Base-by-base conservation (phyloP, 2,797 vertebrate species). In the Leptatherina wallacei region DNA sequence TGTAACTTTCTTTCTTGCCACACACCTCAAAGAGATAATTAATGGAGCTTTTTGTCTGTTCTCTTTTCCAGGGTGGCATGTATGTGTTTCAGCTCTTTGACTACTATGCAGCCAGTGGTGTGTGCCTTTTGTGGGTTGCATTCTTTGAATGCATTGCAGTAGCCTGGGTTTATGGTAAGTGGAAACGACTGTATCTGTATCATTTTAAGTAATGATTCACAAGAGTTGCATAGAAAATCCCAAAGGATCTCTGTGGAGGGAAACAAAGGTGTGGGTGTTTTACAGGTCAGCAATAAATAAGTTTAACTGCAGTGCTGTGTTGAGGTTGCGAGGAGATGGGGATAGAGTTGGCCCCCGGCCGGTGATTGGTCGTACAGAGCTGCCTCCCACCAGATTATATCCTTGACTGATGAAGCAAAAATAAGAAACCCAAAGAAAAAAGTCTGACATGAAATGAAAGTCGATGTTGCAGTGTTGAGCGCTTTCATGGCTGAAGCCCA, bases 141-240 rank as follows among this genome's bases (percentile, higher is more conserved):
- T 99, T 99, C 96, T 99, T 99, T 95, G 98, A 99, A 96, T 99
- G 97, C 95, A 96, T 99, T 93, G 97, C 97, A 95, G 95, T 99
- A 95, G 96, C 97, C 95, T 99, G 98, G 98, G 95, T 99, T 94
- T 99, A 98, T 95, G 98, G 98, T 99, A 91, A 98, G 97, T 95
- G 56, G 66, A 77, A 82, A 72, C 27, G n/a, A 65, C 49, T 76
- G 65, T 38, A 44, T 16, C 20, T 67, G 59, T 66, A 72, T 77
- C 16, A 67, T 82, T 77, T 82, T 64, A 79, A 81, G 69, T 78
- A 82, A 81, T 75, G 70, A 69, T 77, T 29, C 54, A 59, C 56
- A 57, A 63, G 52, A 36, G 55, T 65, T 60, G 44, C 14, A 51
- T 51, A 56, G 75, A 69, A 76, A 77, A 61, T 60, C 42, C 73